These are phyloP conservation scores for Chelmon rostratus DNA, from an alignment of 2,797 vertebrate genomes.

Conservation along the genomic window DNA sequence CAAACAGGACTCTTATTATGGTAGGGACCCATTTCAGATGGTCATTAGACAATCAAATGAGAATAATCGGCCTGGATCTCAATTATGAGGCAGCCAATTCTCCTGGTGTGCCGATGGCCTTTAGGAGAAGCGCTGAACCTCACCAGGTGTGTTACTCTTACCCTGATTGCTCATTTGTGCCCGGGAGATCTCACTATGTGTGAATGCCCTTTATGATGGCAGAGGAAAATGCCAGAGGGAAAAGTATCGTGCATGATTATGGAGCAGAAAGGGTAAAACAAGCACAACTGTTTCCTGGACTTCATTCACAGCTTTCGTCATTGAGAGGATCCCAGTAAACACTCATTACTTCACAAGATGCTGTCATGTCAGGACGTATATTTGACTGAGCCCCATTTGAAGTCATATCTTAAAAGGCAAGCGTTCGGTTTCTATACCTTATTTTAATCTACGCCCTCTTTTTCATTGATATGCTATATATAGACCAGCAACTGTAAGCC, in stretches of 20 bases:
- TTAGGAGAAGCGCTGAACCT: constrained; percentile 60
- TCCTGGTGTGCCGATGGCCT: constrained; percentile 72
- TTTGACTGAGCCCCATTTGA: constrained; percentile 7
- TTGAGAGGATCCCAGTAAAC: background rate
- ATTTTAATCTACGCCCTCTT: background rate
- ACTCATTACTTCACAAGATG: constrained; percentile 12
- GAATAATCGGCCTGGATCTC: constrained; percentile 83
- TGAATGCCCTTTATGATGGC: constrained; percentile 70
- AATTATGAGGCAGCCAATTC: constrained; percentile 79
- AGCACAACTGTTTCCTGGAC: constrained; percentile 28
- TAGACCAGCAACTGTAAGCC: background rate
- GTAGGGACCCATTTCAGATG: constrained; percentile 78
- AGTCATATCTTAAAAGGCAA: background rate
- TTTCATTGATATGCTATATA: background rate
- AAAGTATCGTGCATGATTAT: constrained; percentile 55
- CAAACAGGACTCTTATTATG: constrained; percentile 74
- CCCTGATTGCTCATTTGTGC: constrained; percentile 69
- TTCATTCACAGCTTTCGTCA: constrained; percentile 43
- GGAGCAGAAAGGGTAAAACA: constrained; percentile 47
- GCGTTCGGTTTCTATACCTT: background rate
- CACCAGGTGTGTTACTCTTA: constrained; percentile 70
- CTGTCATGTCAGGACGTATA: background rate
- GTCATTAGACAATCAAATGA: constrained; percentile 85
- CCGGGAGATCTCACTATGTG: constrained; percentile 53
- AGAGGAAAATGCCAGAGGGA: constrained; percentile 51